Base-by-base conservation (phyloP, 2,113 vertebrate genomes). In the Pelecanus crispus region DNA sequence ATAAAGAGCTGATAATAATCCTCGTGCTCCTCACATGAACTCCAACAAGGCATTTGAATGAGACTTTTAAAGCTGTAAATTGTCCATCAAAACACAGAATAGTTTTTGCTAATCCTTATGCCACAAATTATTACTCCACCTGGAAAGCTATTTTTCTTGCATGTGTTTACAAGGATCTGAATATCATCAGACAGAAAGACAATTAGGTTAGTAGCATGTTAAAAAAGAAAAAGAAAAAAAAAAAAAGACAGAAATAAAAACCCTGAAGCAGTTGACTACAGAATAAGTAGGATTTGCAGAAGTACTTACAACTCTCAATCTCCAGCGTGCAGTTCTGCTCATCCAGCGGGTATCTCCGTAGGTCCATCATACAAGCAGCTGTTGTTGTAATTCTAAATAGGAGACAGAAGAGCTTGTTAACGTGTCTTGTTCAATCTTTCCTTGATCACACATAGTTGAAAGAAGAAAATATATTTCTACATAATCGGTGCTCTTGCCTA, bases 281-380 rank as follows among this genome's bases (percentile, higher is more conserved):
- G 49, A 80, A 36, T 89, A 88, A 92, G 38, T 15, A 79, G 80
- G 86, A 85, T 95, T 94, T 96, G 92, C 88, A 94, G 72, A 91
- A 96, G 75, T 88, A 99, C 99, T 99, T 97, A 99, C 99, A 99
- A 94, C 99, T 99, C 92, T 99, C 99, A 90, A 99, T 99, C 97
- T 99, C 99, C 81, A 99, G 97, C 0, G 99, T 99, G 97, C 99
- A 99, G 98, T 99, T 99, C 93, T 99, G 99, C 87, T 99, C 99
- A 88, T 99, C 99, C 97, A 99, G 97, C 3, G 99, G 99, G 74
- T 99, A 99, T 78, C 99, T 97, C 87, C 99, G 98, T 38, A 99
- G 98, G 96, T 99, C 99, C 99, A 99, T 99, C 99, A 99, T 99
- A 81, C 99, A 99, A 68, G 99, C 99, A 92, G 99, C 99, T 10